phyloP scores from a whole-genome alignment of 2,888 invertebrate species.

The Tipula confusa region DNA sequence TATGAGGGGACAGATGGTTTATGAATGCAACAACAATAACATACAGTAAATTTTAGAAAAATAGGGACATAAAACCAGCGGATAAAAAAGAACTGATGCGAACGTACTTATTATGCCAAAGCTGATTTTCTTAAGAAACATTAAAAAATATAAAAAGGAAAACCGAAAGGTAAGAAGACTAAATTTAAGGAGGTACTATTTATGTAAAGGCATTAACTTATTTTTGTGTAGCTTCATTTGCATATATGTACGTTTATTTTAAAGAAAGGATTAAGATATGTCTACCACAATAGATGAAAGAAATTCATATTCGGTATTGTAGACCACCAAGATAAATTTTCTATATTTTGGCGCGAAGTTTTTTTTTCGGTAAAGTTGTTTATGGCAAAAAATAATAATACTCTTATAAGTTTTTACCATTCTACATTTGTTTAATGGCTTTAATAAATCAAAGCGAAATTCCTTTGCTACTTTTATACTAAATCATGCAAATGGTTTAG shows the following conservation, averaged over 20 bases:
- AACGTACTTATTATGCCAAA: slow-evolving; percentile 25
- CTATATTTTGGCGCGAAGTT: not conserved
- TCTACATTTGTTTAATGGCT: no score
- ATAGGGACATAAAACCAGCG: not conserved
- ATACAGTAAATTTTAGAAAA: not conserved
- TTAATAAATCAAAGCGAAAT: not conserved
- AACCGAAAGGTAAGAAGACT: not conserved
- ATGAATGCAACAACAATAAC: not conserved
- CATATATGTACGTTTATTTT: not conserved
- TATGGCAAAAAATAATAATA: not conserved
- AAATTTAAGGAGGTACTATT: not conserved
- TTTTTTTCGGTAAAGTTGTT: not conserved
- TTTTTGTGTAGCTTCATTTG: not conserved
- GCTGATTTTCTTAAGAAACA: slow-evolving; percentile 20
- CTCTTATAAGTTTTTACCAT: not conserved
- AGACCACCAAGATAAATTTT: not conserved
- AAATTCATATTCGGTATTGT: not conserved
- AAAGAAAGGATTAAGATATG: not conserved
- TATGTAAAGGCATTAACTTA: not conserved
- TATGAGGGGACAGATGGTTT: slow-evolving; percentile 15
- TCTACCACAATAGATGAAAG: not conserved
- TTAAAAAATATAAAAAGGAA: not conserved
- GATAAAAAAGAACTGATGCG: not conserved
- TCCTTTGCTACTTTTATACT: not conserved
- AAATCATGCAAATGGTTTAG: no score